phyloP scores from a whole-genome alignment of 2,888 invertebrate species.

The Salticus scenicus region DNA sequence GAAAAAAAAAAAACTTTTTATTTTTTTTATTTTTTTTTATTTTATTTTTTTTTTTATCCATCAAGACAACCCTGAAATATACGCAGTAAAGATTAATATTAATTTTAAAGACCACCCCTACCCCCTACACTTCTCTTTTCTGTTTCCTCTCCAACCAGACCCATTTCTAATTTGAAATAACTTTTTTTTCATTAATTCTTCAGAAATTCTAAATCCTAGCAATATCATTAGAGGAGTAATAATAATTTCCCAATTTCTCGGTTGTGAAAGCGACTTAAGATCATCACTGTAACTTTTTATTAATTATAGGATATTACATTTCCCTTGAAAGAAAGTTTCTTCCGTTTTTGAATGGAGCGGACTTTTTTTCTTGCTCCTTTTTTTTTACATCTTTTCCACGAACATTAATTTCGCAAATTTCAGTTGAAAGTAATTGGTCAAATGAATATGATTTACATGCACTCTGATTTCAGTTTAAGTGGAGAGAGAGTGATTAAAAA shows the following conservation, averaged over 20 bases:
- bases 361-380: slow-evolving; percentile 1
- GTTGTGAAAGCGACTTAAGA: slow-evolving; percentile 44
- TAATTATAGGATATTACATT: slow-evolving; percentile 68
- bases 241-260: slow-evolving; percentile 65
- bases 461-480: slow-evolving; percentile 53
- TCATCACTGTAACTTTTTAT: slow-evolving; percentile 63
- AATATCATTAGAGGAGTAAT: slow-evolving; percentile 63
- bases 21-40: too few species aligned
- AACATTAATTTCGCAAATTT: slow-evolving; percentile 57
- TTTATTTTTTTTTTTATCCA: too few species aligned
- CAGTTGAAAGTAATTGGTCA: slow-evolving; percentile 54
- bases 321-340: slow-evolving; percentile 29
- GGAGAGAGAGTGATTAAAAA: neutral
- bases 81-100: slow-evolving; percentile 50
- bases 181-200: slow-evolving; percentile 66
- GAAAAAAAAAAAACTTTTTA: neutral
- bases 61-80: neutral
- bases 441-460: slow-evolving; percentile 60
- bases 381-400: neutral
- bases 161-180: slow-evolving; percentile 67
- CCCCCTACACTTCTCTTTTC: too few species aligned
- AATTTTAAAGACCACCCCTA: slow-evolving; percentile 32
- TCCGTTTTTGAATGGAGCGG: neutral
- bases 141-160: slow-evolving; percentile 49
- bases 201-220: slow-evolving; percentile 48